Percentiles rank a stretch among this genome's conserved stretches.
phyloP scores from a whole-genome alignment of 2,888 invertebrate genomes.

The Papilio demoleus region DNA sequence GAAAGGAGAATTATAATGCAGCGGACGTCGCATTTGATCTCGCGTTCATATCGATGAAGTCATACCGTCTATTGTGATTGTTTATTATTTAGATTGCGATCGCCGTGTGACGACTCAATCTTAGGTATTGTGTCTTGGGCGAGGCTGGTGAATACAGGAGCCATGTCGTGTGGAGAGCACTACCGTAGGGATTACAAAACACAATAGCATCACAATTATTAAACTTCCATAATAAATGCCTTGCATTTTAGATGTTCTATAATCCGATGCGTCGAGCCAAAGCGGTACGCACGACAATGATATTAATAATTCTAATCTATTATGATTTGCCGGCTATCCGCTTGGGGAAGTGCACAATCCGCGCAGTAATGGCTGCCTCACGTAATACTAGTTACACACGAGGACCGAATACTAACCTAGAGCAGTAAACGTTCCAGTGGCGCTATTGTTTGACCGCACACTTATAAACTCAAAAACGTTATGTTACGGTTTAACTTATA shows the following conservation, averaged over 20 bases:
- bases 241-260: constrained; percentile 29
- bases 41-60: constrained; percentile 44
- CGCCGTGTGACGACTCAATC: constrained; percentile 7
- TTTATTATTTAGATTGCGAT: constrained; percentile 58
- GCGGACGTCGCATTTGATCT: constrained; percentile 42
- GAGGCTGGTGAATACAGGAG: neutral
- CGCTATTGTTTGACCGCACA: neutral
- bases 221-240: constrained; percentile 24
- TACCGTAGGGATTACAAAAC: constrained; percentile 9
- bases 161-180: constrained; percentile 14
- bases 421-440: neutral
- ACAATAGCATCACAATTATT: constrained; percentile 25
- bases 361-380: constrained; percentile 29
- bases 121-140: constrained; percentile 12
- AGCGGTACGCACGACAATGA: constrained; percentile 35
- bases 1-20: constrained; percentile 44
- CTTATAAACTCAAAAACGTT: neutral
- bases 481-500: neutral
- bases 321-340: constrained; percentile 35
- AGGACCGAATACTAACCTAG: neutral
- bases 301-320: constrained; percentile 41
- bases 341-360: constrained; percentile 36
- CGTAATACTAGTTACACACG: constrained; percentile 21
- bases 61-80: constrained; percentile 55
- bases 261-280: constrained; percentile 34